Base-by-base conservation (phyloP, 1,140 invertebrate genomes). In the Anadara kagoshimensis region DNA sequence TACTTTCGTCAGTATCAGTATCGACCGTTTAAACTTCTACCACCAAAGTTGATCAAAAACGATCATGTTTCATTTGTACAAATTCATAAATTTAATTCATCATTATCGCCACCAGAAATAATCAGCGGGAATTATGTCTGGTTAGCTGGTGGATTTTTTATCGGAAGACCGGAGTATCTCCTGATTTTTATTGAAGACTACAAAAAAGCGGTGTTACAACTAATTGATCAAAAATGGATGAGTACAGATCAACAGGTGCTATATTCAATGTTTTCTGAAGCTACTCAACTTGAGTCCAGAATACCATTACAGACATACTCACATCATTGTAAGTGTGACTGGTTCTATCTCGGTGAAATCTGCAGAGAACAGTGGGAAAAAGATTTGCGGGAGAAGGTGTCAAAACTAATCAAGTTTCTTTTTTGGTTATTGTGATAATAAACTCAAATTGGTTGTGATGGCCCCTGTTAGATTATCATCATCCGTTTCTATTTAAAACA, bases 21-120 rank as follows among this genome's bases (percentile, higher is more conserved):
- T 56, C 59, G 63, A n/a, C 10, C 65, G 12, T 85, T 86, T 70
- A 77, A 72, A 47, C 53, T 87, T 20, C 29, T 76, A 16, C 73
- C 81, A 11, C 86, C 86, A n/a, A n/a, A 59, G 14, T 68, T 81
- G 43, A 83, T 87, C 36, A 78, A 83, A 49, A 49, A 76, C 2
- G 73, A 78, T n/a, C 83, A 79, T 59, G 72, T 87, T 44, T 78
- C 79, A 10, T 84, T 82, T 59, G 67, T 78, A 0, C 78, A 84
- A 49, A 83, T 82, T 12, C 62, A 63, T 65, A 62, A 66, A 16
- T 76, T 78, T 24, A 65, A 80, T 49, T 59, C 72, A 1, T 51
- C 67, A 24, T 18, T 81, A 26, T 44, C 56, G 7, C 65, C 69
- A 5, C 68, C 69, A 20, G 51, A 71, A 11, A 79, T 87, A 2